A percentile compares a stretch with the other conserved stretches of the same genome.
phyloP scores from a whole-genome alignment of 2,113 vertebrate genomes.

The Speoplatyrhinus poulsoni region DNA sequence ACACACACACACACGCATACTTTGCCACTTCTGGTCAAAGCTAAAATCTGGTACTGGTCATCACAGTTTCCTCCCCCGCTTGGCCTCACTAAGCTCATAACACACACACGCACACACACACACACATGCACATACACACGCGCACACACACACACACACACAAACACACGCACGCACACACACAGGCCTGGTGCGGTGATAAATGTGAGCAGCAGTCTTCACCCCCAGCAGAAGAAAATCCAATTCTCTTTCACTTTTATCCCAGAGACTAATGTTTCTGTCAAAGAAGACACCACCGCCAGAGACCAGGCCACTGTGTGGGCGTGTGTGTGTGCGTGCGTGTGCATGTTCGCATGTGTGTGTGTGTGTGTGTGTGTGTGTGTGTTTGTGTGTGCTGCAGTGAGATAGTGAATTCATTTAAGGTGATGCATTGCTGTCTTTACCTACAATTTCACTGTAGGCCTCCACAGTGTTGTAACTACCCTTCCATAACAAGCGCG shows the following conservation, averaged over 20 bases:
- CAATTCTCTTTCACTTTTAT: constrained; percentile 77
- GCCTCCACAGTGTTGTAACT: constrained; percentile 65
- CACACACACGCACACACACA: constrained; percentile 24
- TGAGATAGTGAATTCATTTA: constrained; percentile 83
- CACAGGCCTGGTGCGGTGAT: constrained; percentile 60
- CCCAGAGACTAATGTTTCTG: constrained; percentile 82
- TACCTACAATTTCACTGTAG: constrained; percentile 70
- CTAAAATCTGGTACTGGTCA: constrained; percentile 50
- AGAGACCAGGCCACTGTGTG: constrained; percentile 60
- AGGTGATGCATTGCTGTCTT: constrained; percentile 79
- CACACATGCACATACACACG: constrained; percentile 13
- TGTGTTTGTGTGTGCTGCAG: constrained; percentile 60
- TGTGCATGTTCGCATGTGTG: constrained; percentile 40
- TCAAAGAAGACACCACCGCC: constrained; percentile 72
- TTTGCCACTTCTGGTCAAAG: constrained; percentile 28
- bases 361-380: constrained; percentile 68
- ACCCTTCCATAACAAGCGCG: constrained; percentile 49
- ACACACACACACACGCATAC: constrained; percentile 25
- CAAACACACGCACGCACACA: constrained; percentile 32
- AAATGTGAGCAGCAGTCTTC: constrained; percentile 72
- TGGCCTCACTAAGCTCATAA: constrained; percentile 19
- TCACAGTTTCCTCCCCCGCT: constrained; percentile 24
- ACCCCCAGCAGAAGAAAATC: constrained; percentile 76
- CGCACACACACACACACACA: constrained; percentile 24
- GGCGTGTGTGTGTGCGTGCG: constrained; percentile 50